Evolutionary conservation across 2,797 vertebrate species (phyloP).

Genomic region (Botia almorhae): DNA sequence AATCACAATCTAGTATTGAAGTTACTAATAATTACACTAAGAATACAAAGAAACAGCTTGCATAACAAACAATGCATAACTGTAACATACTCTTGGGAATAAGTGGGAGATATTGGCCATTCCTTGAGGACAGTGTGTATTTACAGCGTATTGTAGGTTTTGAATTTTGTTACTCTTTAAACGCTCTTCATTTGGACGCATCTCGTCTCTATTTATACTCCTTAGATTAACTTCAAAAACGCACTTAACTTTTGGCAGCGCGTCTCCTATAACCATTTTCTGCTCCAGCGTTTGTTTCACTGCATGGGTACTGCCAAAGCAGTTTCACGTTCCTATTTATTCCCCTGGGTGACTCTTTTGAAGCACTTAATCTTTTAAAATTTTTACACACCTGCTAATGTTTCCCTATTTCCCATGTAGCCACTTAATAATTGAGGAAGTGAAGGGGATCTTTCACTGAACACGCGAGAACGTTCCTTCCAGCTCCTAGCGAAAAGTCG

Average conservation of each 20-base stretch:
- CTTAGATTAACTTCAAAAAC: constrained; percentile 52
- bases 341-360: constrained; percentile 57
- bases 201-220: constrained; percentile 49
- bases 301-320: constrained; percentile 42
- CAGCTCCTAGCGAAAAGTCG: constrained; percentile 41
- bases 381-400: constrained; percentile 59
- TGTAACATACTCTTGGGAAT: constrained; percentile 20
- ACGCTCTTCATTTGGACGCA: constrained; percentile 41
- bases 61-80: background rate
- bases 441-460: constrained; percentile 44
- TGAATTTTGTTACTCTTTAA: constrained; percentile 33
- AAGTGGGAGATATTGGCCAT: constrained; percentile 40
- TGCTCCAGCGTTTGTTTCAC: constrained; percentile 45
- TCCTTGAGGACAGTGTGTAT: constrained; percentile 31
- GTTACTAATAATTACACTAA: background rate
- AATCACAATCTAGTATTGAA: background rate
- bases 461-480: constrained; percentile 42
- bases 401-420: constrained; percentile 51
- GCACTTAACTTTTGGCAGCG: constrained; percentile 52
- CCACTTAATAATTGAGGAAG: constrained; percentile 53
- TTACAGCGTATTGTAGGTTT: constrained; percentile 31
- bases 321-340: constrained; percentile 46
- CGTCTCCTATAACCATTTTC: constrained; percentile 40
- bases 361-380: constrained; percentile 55
- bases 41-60: background rate